These are phyloP conservation scores for Poecile atricapillus DNA, from an alignment of 2,113 vertebrate species.

Conservation along the genomic window DNA sequence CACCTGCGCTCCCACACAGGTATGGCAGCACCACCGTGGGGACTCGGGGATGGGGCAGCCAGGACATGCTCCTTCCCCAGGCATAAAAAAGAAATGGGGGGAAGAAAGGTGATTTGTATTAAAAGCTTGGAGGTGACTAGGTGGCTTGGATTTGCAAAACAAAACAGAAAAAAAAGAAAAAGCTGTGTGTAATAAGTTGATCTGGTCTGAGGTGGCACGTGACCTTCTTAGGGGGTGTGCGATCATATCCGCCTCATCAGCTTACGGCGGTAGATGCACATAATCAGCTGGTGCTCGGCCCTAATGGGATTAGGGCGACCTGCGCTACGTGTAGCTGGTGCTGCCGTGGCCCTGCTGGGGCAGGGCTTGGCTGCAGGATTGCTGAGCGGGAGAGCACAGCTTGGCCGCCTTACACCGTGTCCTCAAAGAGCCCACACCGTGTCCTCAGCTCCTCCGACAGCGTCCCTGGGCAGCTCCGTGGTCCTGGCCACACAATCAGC, in stretches of 20 bases:
- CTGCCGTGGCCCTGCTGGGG: not conserved
- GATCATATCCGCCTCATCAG: not conserved
- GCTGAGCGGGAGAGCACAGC: not conserved
- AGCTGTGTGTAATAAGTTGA: not conserved
- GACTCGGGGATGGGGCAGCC: fast-evolving
- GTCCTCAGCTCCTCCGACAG: not conserved
- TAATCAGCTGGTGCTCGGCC: not conserved
- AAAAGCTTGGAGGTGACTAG: fast-evolving
- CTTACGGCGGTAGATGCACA: slow-evolving; percentile 25
- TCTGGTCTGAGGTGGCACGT: not conserved
- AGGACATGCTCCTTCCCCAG: fast-evolving
- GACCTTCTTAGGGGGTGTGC: not conserved
- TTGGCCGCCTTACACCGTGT: not conserved
- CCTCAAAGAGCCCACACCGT: not conserved
- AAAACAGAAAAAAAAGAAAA: not conserved
- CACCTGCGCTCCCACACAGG: slow-evolving; percentile 98
- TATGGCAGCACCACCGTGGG: not conserved
- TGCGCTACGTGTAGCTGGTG: not conserved
- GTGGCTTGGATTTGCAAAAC: not conserved
- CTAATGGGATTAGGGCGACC: slow-evolving; percentile 54
- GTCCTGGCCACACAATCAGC: fast-evolving
- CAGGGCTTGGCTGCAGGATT: not conserved
- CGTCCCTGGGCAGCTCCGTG: not conserved
- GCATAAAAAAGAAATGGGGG: fast-evolving
- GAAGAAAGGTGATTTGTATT: not conserved